phyloP scores from a whole-genome alignment of 2,797 vertebrate species.

The Astyanax mexicanus region DNA sequence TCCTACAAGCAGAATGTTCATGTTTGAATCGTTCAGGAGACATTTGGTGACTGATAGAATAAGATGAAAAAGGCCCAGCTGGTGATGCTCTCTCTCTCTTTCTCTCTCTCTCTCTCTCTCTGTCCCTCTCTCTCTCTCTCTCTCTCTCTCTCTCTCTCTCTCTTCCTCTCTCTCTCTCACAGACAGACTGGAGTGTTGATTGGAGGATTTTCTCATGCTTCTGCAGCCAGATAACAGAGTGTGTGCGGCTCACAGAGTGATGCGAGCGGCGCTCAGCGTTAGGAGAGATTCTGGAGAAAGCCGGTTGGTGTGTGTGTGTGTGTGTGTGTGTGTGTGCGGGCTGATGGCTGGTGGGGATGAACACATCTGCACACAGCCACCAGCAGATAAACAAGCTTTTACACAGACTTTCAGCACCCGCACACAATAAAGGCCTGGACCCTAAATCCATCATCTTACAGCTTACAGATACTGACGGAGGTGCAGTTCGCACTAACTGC shows the following conservation, averaged over 20 bases:
- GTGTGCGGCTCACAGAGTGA: conserved; percentile 22
- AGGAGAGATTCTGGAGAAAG: conserved; percentile 26
- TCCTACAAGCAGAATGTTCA: no score
- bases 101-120: background rate
- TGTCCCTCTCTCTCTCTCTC: background rate
- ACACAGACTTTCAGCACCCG: conserved; percentile 35
- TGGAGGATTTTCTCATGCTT: conserved; percentile 24
- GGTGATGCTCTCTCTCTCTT: background rate
- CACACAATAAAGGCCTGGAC: conserved; percentile 28
- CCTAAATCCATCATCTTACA: conserved; percentile 19
- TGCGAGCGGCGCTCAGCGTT: conserved; percentile 28
- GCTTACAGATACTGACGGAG: background rate
- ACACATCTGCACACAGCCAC: conserved; percentile 46
- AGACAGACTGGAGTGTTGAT: conserved; percentile 28
- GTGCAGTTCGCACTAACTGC: background rate
- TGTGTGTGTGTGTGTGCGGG: no score
- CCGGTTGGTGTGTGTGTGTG: no score
- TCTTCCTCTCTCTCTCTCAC: background rate
- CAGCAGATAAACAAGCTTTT: conserved; percentile 51
- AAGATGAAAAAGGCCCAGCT: conserved; percentile 11
- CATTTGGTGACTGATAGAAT: background rate
- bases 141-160: background rate
- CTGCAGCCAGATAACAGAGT: conserved; percentile 37
- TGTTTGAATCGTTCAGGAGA: no score
- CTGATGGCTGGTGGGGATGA: conserved; percentile 28